Base-by-base conservation (phyloP, 1,140 invertebrate genomes). In the Neoseiulus cucumeris region DNA sequence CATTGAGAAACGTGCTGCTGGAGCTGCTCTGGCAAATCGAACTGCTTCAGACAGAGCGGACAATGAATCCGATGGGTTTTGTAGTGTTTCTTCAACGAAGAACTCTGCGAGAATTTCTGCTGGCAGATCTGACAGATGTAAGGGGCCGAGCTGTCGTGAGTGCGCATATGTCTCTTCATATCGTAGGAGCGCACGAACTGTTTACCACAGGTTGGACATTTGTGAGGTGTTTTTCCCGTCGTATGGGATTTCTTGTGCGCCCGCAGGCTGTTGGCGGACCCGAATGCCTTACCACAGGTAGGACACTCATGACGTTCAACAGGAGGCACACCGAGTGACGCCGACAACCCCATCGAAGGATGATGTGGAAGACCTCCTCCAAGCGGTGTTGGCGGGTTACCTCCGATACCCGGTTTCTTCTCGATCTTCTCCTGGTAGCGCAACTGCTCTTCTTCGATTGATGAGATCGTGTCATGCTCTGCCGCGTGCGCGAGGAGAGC, bases 51-150 rank as follows among this genome's bases (percentile, higher is more conserved):
- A 9, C 51, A 59, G 22, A 59, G 51, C 1, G 51, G 51, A 59
- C 51, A 59, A 33, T 59, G 51, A 9, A 59, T 59, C 4, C 51
- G 25, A 25, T 59, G 51, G 14, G 51, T 59, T 20, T 59, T 59
- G 51, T 59, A 59, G 22, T 59, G 51, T 25, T 59, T 59, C 51
- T 59, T 59, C 51, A 59, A 25, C 51, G 51, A 59, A 25, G 51
- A 59, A 25, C 51, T 59, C 51, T 59, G 51, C 17, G 51, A 59
- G 51, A 59, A 59, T 33, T 59, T 59, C 51, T 59, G 51, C 25
- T 59, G 51, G 9, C 51, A 59, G 51, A 59, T 59, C 51, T 59
- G 51, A 33, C 51, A 59, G 14, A 59, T 33, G 51, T 59, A 59
- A 2, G 51, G 51, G 22, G 51, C 51, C 25, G 14, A 29, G 22